Conservation (phyloP, 1,140 invertebrate species). For the Solen grandis region DNA sequence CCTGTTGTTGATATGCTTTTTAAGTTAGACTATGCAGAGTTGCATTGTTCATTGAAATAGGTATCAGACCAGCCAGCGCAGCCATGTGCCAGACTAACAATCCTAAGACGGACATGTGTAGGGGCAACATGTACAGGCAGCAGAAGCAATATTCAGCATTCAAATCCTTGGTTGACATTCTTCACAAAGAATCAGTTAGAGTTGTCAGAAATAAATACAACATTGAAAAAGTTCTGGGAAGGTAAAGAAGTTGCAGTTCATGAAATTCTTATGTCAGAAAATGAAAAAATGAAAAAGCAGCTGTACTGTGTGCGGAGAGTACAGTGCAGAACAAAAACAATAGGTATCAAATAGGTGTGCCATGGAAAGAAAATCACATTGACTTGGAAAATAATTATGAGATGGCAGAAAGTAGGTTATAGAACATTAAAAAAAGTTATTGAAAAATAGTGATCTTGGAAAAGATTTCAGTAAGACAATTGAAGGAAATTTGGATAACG, state of each 20-base stretch:
- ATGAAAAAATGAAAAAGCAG: not conserved
- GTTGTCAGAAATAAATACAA: not conserved
- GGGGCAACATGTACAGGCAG: not conserved
- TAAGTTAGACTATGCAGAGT: not conserved
- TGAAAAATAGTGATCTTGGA: conserved; percentile 24
- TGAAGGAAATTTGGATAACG: conserved; percentile 52
- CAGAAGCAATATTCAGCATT: not conserved
- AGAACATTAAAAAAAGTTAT: conserved; percentile 44
- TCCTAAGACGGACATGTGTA: not conserved
- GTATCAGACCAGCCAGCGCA: not conserved
- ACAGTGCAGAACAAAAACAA: not conserved
- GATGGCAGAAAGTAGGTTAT: conserved; percentile 33
- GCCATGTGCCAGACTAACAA: not conserved
- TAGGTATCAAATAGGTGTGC: conserved; percentile 47
- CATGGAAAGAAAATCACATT: conserved; percentile 47
- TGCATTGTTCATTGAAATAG: not conserved
- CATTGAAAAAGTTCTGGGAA: too few relatives aligned
- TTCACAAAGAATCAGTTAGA: not conserved
- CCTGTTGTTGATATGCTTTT: not conserved
- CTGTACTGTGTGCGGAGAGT: not conserved
- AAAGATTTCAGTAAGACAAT: conserved; percentile 31
- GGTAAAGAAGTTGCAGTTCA: too few relatives aligned
- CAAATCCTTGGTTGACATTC: not conserved
- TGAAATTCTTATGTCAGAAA: too few relatives aligned
- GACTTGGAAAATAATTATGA: conserved; percentile 52